A percentile compares a stretch with the other conserved stretches of the same genome.
Conservation (phyloP, 2,888 invertebrate species). For the Schizotus pectinicornis region DNA sequence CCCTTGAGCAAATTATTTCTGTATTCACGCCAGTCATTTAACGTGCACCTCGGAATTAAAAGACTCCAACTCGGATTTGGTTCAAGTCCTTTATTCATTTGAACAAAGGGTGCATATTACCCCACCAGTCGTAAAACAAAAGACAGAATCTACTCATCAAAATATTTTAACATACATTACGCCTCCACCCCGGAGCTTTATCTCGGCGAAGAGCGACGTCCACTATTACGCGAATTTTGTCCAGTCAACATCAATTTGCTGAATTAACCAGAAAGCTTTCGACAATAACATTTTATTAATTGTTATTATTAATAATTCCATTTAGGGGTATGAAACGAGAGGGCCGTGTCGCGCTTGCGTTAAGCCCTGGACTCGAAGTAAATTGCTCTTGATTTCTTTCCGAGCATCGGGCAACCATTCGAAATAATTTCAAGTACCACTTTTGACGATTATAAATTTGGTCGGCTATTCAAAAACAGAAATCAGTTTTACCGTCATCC, state of each 20-base stretch:
- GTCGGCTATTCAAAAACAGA: constrained; percentile 25
- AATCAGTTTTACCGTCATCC: constrained; percentile 12
- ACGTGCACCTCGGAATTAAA: constrained; percentile 5
- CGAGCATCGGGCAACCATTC: constrained; percentile 19
- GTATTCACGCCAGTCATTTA: background rate
- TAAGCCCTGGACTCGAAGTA: background rate
- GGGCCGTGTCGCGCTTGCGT: constrained; percentile 7
- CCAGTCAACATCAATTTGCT: too few relatives aligned
- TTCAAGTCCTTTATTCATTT: background rate
- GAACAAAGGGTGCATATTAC: too few relatives aligned
- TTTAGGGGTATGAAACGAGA: constrained; percentile 1
- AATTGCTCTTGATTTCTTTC: constrained; percentile 26
- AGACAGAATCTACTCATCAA: too few relatives aligned
- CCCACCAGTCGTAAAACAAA: too few relatives aligned
- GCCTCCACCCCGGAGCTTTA: too few relatives aligned
- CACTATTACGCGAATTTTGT: too few relatives aligned
- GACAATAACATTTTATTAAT: too few relatives aligned
- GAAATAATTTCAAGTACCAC: constrained; percentile 30
- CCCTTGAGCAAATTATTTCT: background rate
- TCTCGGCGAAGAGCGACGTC: too few relatives aligned
- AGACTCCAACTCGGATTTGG: constrained; percentile 5
- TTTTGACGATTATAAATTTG: constrained; percentile 30
- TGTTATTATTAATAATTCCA: too few relatives aligned
- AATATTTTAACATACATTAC: too few relatives aligned
- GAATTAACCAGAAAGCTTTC: too few relatives aligned